Percentiles rank a stretch among this genome's conserved stretches.
Evolutionary conservation across 2,113 vertebrate species (phyloP).

Genomic region (Ptilorrhoa leucosticta): DNA sequence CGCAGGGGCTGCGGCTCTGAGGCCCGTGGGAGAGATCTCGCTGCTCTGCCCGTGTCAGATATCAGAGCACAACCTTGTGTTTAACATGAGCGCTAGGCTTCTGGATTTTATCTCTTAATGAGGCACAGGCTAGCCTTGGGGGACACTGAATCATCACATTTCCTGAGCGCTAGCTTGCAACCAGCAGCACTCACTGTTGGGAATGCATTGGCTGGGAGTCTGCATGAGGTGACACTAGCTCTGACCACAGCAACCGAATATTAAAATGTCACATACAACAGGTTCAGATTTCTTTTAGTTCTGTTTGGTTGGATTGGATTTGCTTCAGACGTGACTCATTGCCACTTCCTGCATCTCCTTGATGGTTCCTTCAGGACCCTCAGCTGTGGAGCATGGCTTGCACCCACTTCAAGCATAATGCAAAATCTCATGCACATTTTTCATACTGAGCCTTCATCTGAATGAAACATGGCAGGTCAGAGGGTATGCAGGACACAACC

Average conservation of each 20-base stretch:
- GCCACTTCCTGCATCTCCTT: constrained; percentile 29
- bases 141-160: not conserved
- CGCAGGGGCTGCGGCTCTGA: not conserved
- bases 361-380: constrained; percentile 22
- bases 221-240: not conserved
- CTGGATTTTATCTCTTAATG: constrained; percentile 19
- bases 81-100: not conserved
- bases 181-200: not conserved
- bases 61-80: not conserved
- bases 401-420: constrained; percentile 56
- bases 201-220: not conserved
- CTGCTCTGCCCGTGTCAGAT: not conserved
- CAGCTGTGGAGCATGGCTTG: not conserved
- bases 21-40: accelerated
- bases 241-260: constrained; percentile 20
- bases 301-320: not conserved
- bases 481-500: constrained; percentile 5
- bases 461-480: not conserved
- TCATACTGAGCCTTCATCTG: constrained; percentile 38
- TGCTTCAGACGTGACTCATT: constrained; percentile 47
- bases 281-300: constrained; percentile 12
- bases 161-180: not conserved
- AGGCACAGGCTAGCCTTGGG: constrained; percentile 20
- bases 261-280: not conserved
- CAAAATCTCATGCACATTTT: constrained; percentile 36